Evolutionary conservation across 2,797 vertebrate genomes (phyloP).

Genomic region (Gobio occitaniae): DNA sequence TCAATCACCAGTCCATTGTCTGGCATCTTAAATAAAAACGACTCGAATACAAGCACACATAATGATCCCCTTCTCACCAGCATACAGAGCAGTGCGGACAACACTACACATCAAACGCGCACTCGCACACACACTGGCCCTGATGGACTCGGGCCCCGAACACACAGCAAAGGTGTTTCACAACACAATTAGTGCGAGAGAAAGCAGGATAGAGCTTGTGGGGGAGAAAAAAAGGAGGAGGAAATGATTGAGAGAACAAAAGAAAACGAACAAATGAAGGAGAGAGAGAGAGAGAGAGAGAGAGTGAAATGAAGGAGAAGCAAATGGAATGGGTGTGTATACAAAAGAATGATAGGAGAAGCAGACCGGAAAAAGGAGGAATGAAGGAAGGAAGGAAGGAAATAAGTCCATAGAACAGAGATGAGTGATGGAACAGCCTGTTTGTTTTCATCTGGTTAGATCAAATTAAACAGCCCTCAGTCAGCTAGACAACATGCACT

Average conservation of each 20-base stretch:
- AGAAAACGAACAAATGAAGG: conserved; percentile 55
- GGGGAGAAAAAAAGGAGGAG: conserved; percentile 17
- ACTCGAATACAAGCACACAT: conserved; percentile 98
- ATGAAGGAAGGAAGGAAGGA: conserved; percentile 16
- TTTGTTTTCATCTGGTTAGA: conserved; percentile 39
- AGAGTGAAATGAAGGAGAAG: conserved; percentile 53
- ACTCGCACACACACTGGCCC: conserved; percentile 15
- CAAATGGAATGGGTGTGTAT: background rate
- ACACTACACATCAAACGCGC: conserved; percentile 61
- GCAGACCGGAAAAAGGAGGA: conserved; percentile 66
- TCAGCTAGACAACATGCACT: conserved; percentile 35
- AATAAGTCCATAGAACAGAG: conserved; percentile 8
- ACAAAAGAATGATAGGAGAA: conserved; percentile 61
- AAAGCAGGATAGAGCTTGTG: conserved; percentile 44
- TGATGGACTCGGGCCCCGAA: conserved; percentile 76
- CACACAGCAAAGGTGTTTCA: conserved; percentile 82
- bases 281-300: conserved; percentile 70
- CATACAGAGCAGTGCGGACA: conserved; percentile 90
- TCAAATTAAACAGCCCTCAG: conserved; percentile 40
- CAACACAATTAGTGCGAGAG: conserved; percentile 75
- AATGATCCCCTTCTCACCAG: conserved; percentile 98
- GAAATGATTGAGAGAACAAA: conserved; percentile 42
- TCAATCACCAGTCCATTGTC: conserved; percentile 99
- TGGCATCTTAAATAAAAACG: conserved; percentile 99
- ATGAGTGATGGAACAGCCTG: conserved; percentile 27